Evolutionary conservation across 1,140 invertebrate species (phyloP).

Genomic region (Drosophila orosa): DNA sequence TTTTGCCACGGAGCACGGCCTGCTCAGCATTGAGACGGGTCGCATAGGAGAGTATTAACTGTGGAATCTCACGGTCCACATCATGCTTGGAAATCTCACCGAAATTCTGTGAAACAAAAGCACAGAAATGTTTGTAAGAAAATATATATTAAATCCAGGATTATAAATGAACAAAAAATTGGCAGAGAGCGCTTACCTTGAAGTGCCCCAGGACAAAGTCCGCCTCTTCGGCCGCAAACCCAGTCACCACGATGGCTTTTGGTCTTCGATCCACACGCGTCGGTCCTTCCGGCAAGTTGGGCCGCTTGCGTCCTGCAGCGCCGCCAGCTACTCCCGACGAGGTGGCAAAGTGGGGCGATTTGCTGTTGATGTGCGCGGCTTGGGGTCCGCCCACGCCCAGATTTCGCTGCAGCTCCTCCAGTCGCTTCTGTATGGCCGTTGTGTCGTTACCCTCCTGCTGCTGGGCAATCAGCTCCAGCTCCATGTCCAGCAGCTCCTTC

Average conservation of each 20-base stretch:
- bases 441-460: conserved; percentile 84
- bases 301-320: conserved; percentile 53
- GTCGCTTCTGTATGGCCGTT: conserved; percentile 76
- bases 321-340: conserved; percentile 34
- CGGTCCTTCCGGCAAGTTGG: conserved; percentile 70
- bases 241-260: conserved; percentile 79
- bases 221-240: conserved; percentile 78
- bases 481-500: conserved; percentile 83
- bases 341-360: conserved; percentile 29
- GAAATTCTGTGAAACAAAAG: conserved; percentile 63
- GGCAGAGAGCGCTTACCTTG: conserved; percentile 57
- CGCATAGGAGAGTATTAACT: conserved; percentile 80
- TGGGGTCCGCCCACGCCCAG: conserved; percentile 47
- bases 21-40: conserved; percentile 84
- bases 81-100: conserved; percentile 84
- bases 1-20: conserved; percentile 80
- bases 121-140: not conserved
- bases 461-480: conserved; percentile 81
- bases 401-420: conserved; percentile 82
- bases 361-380: conserved; percentile 21
- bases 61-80: conserved; percentile 81
- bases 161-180: too few relatives aligned
- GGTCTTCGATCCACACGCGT: conserved; percentile 81
- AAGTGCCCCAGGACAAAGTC: conserved; percentile 83
- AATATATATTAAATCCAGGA: not conserved